These are phyloP conservation scores for Heliconius hewitsoni DNA, from an alignment of 1,140 invertebrate species.

Conservation along the genomic window DNA sequence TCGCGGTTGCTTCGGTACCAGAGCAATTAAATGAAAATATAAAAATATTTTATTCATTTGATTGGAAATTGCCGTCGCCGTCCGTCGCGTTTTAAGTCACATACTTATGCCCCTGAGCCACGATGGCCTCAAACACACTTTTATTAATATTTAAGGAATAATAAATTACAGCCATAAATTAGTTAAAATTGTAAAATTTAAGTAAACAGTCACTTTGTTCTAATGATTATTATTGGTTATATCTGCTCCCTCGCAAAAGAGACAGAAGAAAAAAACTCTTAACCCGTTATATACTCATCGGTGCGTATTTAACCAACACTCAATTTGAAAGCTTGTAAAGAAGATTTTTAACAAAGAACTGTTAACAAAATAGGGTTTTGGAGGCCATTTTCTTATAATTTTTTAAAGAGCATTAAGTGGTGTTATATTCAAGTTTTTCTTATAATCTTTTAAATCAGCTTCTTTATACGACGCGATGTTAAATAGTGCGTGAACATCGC, in stretches of 20 bases:
- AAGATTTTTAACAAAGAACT: slow-evolving; percentile 7
- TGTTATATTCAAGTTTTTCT: slow-evolving; percentile 3
- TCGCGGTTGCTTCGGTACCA: no score
- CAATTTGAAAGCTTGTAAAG: neutral
- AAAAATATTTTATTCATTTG: no score
- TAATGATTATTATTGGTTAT: neutral
- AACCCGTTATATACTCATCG: slow-evolving; percentile 18
- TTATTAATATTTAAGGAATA: no score
- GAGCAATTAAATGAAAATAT: no score
- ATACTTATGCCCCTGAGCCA: no score
- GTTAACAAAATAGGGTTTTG: neutral
- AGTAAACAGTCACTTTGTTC: no score
- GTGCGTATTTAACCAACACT: slow-evolving; percentile 17
- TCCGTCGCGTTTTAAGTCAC: no score
- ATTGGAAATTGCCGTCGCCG: no score
- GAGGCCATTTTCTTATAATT: neutral
- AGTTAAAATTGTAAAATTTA: no score
- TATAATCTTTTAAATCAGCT: slow-evolving; percentile 28
- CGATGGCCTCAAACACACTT: no score
- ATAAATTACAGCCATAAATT: no score
- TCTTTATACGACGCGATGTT: slow-evolving; percentile 38
- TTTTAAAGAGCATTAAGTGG: slow-evolving; percentile 10
- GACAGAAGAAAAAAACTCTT: neutral
- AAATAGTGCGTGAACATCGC: slow-evolving; percentile 57
- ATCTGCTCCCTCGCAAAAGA: neutral